Percentiles rank a stretch among this genome's conserved stretches.
phyloP scores from a whole-genome alignment of 2,888 invertebrate species.

The Acrobasis repandana region DNA sequence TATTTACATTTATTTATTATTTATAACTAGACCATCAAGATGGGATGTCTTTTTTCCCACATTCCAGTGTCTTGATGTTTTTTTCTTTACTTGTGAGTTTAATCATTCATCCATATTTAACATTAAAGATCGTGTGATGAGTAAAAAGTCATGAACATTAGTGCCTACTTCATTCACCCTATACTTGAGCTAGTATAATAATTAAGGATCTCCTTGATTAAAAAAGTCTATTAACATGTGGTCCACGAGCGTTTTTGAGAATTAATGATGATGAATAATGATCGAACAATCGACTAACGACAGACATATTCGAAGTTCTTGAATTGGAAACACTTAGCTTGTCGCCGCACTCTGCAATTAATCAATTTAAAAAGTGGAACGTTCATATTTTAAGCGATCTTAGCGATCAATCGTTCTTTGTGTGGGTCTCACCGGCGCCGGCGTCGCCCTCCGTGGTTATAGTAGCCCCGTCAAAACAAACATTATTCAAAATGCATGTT shows the following conservation, averaged over 20 bases:
- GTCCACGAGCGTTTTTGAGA: background rate
- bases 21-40: too few species aligned
- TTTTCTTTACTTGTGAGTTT: too few species aligned
- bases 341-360: conserved; percentile 69
- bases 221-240: conserved; percentile 28
- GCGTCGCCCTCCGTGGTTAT: conserved; percentile 59
- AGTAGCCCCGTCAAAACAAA: conserved; percentile 74
- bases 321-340: conserved; percentile 63
- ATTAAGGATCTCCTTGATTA: background rate
- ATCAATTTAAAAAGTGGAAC: conserved; percentile 76
- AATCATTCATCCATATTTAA: too few species aligned
- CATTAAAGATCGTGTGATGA: too few species aligned
- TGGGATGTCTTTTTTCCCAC: too few species aligned
- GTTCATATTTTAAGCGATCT: conserved; percentile 68
- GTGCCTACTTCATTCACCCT: background rate
- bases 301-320: conserved; percentile 54
- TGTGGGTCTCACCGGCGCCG: conserved; percentile 74
- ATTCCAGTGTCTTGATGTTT: too few species aligned
- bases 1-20: too few species aligned
- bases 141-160: background rate
- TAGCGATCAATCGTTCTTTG: conserved; percentile 73
- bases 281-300: conserved; percentile 60
- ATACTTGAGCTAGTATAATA: background rate
- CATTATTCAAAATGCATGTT: conserved; percentile 72
- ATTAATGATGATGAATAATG: too few species aligned